These are phyloP conservation scores for Perdix hodgsoniae DNA, from an alignment of 2,797 vertebrate species.

Conservation along the genomic window DNA sequence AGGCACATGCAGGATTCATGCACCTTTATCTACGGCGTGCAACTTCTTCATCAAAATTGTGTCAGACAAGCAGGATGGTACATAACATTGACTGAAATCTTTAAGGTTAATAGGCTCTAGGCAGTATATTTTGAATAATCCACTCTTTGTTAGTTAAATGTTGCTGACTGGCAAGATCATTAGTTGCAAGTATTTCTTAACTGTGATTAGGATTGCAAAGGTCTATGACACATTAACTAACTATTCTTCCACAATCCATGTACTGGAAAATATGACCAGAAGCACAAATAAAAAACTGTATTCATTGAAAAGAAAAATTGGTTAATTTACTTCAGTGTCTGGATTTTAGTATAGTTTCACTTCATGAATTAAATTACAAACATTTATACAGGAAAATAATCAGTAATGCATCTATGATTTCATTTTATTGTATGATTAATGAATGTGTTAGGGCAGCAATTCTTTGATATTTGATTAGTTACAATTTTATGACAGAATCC, in stretches of 20 bases:
- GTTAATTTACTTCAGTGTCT: background rate
- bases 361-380: background rate
- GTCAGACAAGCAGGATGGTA: background rate
- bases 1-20: rapidly evolving
- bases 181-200: background rate
- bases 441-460: background rate
- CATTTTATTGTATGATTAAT: background rate
- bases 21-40: background rate
- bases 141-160: background rate
- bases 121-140: background rate
- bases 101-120: background rate
- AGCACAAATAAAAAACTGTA: background rate
- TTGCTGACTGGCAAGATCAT: background rate
- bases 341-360: background rate
- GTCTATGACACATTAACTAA: background rate
- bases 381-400: background rate
- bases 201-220: background rate
- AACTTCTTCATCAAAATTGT: background rate
- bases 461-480: background rate
- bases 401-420: background rate
- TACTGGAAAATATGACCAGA: background rate
- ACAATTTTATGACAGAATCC: background rate
- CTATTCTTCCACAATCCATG: background rate
- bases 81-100: background rate
- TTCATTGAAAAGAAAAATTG: background rate